These are phyloP conservation scores for Xenus cinereus DNA, from an alignment of 2,113 vertebrate species.

Conservation along the genomic window DNA sequence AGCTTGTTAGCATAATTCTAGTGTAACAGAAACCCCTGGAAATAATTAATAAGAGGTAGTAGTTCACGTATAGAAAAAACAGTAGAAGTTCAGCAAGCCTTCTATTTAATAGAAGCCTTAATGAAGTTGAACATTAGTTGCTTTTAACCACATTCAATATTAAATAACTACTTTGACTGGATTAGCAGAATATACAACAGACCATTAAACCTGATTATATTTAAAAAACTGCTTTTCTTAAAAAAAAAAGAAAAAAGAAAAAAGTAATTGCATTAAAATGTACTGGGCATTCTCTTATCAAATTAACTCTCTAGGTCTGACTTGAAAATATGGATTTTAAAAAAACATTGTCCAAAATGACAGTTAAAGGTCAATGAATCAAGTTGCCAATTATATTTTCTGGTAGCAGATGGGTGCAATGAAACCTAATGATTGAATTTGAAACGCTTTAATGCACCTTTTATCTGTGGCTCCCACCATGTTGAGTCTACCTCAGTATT, in stretches of 20 bases:
- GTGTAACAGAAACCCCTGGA: neutral
- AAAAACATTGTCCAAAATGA: slow-evolving; percentile 51
- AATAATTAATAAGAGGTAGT: slow-evolving; percentile 52
- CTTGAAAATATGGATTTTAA: slow-evolving; percentile 44
- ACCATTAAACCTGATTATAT: slow-evolving; percentile 42
- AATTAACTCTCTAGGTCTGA: slow-evolving; percentile 41
- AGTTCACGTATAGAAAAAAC: neutral
- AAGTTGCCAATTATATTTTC: slow-evolving; percentile 72
- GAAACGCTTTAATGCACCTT: slow-evolving; percentile 73
- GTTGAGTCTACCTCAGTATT: slow-evolving; percentile 66
- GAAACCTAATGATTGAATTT: slow-evolving; percentile 76
- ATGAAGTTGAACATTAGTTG: slow-evolving; percentile 67
- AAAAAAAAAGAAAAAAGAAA: neutral
- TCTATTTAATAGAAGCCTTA: slow-evolving; percentile 58
- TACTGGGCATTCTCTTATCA: neutral
- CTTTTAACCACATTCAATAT: slow-evolving; percentile 55
- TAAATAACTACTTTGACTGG: slow-evolving; percentile 54
- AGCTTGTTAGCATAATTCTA: slow-evolving; percentile 15
- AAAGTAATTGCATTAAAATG: slow-evolving; percentile 38
- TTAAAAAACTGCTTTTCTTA: neutral
- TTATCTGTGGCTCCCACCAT: slow-evolving; percentile 66
- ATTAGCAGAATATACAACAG: slow-evolving; percentile 57
- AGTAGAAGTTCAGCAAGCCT: slow-evolving; percentile 40
- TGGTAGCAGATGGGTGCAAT: slow-evolving; percentile 75
- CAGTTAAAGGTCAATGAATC: slow-evolving; percentile 72